These are phyloP conservation scores for Cyprinodon tularosa DNA, from an alignment of 2,113 vertebrate species.

Conservation along the genomic window DNA sequence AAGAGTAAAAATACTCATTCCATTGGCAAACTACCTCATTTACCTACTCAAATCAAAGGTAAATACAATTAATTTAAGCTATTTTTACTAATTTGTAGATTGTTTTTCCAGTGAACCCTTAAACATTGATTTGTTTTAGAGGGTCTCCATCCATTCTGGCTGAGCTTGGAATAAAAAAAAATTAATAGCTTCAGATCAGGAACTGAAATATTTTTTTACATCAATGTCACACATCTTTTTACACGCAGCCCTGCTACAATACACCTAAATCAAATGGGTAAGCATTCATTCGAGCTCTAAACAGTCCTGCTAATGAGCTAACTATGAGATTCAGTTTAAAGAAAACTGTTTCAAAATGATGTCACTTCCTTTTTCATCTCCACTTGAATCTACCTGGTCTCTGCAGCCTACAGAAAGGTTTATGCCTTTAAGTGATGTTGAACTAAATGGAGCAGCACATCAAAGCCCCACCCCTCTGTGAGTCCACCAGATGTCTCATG, in stretches of 20 bases:
- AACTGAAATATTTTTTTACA: neutral
- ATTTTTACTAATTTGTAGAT: too few relatives aligned
- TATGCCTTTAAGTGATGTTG: slow-evolving; percentile 29
- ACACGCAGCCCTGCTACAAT: neutral
- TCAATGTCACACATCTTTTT: neutral
- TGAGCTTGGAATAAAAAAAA: neutral
- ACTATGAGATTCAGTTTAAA: neutral
- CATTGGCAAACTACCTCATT: too few relatives aligned
- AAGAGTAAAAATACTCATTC: too few relatives aligned
- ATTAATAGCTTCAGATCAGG: neutral
- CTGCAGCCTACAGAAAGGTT: slow-evolving; percentile 26
- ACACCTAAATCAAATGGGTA: too few relatives aligned
- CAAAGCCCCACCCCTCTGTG: slow-evolving; percentile 73
- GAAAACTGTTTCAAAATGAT: slow-evolving; percentile 44
- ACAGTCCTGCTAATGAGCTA: too few relatives aligned
- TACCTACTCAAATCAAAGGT: too few relatives aligned
- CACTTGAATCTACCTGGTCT: slow-evolving; percentile 20
- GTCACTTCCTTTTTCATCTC: slow-evolving; percentile 45
- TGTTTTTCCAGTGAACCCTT: too few relatives aligned
- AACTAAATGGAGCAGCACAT: slow-evolving; percentile 66
- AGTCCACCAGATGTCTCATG: slow-evolving; percentile 74
- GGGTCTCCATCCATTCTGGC: neutral
- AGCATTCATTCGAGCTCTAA: neutral
- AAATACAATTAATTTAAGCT: too few relatives aligned
- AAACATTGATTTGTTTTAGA: too few relatives aligned